Conservation (phyloP, 2,888 invertebrate genomes). For the Blera fallax region DNA sequence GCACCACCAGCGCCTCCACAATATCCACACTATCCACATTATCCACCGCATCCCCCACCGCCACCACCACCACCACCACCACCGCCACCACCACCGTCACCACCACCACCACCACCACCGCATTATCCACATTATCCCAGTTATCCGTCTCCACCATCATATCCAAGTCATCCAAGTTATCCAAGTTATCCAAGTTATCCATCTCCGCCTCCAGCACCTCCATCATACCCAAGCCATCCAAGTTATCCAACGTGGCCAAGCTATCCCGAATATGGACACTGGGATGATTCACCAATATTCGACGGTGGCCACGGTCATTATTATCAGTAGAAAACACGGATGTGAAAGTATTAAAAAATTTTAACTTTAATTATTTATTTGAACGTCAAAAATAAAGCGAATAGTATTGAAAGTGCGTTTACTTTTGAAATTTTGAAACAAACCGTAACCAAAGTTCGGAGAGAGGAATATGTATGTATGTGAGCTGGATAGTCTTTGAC, state of each 20-base stretch:
- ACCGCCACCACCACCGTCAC: constrained; percentile 3
- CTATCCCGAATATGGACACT: constrained; percentile 25
- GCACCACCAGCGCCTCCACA: constrained; percentile 74
- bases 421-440: not conserved
- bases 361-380: constrained; percentile 4
- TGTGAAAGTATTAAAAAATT: not conserved
- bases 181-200: not conserved
- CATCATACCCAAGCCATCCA: not conserved
- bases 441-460: not conserved
- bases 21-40: constrained; percentile 73
- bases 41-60: constrained; percentile 7
- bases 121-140: not conserved
- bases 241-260: not conserved
- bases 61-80: constrained; percentile 58
- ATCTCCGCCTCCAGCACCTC: too few species aligned
- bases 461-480: too few species aligned
- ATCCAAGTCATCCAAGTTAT: not conserved
- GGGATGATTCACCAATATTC: not conserved
- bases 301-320: constrained; percentile 29
- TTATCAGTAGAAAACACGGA: not conserved
- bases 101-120: not conserved
- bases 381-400: not conserved
- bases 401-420: not conserved
- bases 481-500: too few species aligned
- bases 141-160: not conserved